A percentile compares a stretch with the other conserved stretches of the same genome.
Evolutionary conservation across 2,888 invertebrate genomes (phyloP).

Genomic region (Chelonus formosanus): DNA sequence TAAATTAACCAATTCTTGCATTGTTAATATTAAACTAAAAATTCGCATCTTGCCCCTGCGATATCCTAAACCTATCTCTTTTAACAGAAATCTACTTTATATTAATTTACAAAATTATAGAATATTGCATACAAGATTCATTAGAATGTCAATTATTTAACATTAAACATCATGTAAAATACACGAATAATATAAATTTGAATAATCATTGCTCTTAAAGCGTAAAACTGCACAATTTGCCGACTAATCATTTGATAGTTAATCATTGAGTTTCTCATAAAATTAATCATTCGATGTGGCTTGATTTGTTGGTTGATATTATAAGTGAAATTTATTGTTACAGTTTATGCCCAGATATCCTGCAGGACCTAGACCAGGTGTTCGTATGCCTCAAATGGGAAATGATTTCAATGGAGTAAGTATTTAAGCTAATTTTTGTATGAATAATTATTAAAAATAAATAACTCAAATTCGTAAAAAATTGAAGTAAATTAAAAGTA

Average conservation of each 20-base stretch:
- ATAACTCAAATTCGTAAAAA: too few species aligned
- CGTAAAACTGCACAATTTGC: slow-evolving; percentile 20
- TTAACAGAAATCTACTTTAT: background rate
- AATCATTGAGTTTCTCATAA: too few species aligned
- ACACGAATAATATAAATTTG: slow-evolving; percentile 6
- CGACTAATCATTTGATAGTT: background rate
- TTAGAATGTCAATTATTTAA: slow-evolving; percentile 5
- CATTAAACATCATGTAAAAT: background rate
- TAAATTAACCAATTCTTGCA: slow-evolving; percentile 28
- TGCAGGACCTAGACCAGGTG: slow-evolving; percentile 89
- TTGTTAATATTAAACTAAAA: slow-evolving; percentile 24
- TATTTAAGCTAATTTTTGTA: slow-evolving; percentile 6
- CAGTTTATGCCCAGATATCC: slow-evolving; percentile 97
- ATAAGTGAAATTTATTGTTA: slow-evolving; percentile 68
- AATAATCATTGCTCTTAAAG: background rate
- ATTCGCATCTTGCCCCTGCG: slow-evolving; percentile 32
- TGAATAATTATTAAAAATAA: too few species aligned
- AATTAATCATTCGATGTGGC: background rate
- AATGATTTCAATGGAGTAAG: slow-evolving; percentile 89
- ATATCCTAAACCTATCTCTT: slow-evolving; percentile 27
- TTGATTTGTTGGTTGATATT: background rate
- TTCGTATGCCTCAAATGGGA: slow-evolving; percentile 93
- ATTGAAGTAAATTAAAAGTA: too few species aligned
- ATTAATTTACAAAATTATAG: background rate
- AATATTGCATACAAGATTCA: background rate